Base-by-base conservation (phyloP, 2,113 vertebrate genomes). In the Forbesichthys papilliferus region DNA sequence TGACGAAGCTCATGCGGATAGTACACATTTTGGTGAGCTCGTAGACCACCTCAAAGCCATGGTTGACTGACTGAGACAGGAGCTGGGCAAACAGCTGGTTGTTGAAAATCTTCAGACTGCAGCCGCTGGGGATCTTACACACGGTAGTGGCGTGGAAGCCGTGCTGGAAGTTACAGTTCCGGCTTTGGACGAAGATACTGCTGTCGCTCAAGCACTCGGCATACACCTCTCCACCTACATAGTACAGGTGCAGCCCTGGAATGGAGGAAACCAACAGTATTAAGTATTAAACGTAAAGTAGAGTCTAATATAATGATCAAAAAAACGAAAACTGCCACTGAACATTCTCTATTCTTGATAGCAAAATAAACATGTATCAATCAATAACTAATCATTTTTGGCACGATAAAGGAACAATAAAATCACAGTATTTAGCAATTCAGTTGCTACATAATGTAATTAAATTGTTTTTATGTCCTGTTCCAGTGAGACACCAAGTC, bases 11-110 rank as follows among this genome's bases (percentile, higher is more conserved):
- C 96, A 98, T 97, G 69, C 96, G 92, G 81, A 99, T 97, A 11
- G 96, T 98, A 66, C 96, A 99, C 97, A 98, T 98, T 93, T 99
- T 99, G 0, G 96, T 98, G 69, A 99, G 90, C 84, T 98, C 97
- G 27, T 98, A 99, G 3, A 99, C 97, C 6, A 97, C 97, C 86
- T 99, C 96, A 1, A 99, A 99, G 61, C 97, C 97, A 0, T 99
- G 96, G 86, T 96, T 97, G 34, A 99, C 97, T 0, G 96, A 98
- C 89, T 99, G 97, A 0, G 97, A 95, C 0, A 99, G 94, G 66
- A 99, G 93, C 91, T 99, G 96, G 4, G 97, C 96, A 0, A 99
- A 99, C 74, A 99, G 94, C 89, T 99, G 97, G 91, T 99, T 98
- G 92, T 98, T 99, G 88, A 98, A 99, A 88, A 99, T 96, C 93